Evolutionary conservation across 2,797 vertebrate genomes (phyloP).

Genomic region (Leontopithecus rosalia): DNA sequence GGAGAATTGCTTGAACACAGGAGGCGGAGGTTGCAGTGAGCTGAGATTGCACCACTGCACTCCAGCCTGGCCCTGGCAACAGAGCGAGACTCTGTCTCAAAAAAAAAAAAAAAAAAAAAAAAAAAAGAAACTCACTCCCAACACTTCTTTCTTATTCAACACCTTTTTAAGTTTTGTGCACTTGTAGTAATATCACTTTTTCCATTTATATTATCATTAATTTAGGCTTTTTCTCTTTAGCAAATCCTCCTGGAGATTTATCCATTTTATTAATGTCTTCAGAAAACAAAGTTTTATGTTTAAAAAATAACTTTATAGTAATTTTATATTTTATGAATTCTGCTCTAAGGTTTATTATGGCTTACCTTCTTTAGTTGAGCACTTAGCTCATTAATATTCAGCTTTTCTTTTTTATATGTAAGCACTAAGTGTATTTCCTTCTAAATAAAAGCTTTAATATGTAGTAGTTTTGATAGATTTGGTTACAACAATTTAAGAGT

Average conservation of each 20-base stretch:
- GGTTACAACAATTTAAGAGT: not conserved
- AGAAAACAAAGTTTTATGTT: not conserved
- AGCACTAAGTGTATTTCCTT: not conserved
- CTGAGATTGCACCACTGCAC: no score
- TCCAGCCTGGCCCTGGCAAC: no score
- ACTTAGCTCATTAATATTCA: not conserved
- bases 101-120: no score
- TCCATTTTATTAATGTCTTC: not conserved
- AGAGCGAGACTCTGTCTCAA: no score
- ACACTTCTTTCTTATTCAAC: not conserved
- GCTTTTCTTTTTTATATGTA: not conserved
- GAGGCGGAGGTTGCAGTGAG: no score
- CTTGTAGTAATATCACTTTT: not conserved
- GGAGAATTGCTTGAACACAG: no score
- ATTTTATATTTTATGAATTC: not conserved
- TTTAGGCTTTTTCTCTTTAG: not conserved
- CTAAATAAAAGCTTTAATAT: not conserved
- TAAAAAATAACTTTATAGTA: not conserved
- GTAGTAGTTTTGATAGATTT: not conserved
- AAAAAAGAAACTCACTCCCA: not conserved
- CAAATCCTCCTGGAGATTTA: not conserved
- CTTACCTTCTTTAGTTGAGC: not conserved
- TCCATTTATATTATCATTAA: not conserved
- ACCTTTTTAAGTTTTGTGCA: not conserved
- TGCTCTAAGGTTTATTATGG: not conserved